Base-by-base conservation (phyloP, 1,140 invertebrate genomes). In the Drosophila repletoides region DNA sequence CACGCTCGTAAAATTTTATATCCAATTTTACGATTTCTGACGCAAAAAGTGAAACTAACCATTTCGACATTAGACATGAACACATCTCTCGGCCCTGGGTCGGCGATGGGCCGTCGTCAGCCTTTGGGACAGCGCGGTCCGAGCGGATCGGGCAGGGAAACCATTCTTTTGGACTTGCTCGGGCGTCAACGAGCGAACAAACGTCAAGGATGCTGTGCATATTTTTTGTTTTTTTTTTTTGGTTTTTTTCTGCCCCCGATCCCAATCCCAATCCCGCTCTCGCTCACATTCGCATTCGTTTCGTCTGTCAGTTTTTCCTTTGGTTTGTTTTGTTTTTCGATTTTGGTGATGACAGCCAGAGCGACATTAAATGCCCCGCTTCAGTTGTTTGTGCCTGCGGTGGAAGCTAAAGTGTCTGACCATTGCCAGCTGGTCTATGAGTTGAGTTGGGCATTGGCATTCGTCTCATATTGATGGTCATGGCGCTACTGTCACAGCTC, bases 1-100 rank as follows among this genome's bases (percentile, higher is more conserved):
- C 71, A 84, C 80, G 75, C 80, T 86, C 80, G 80, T 86, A 86
- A 86, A 86, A 86, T 86, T 86, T 86, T 86, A 86, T 86, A 86
- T 87, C 80, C 75, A 86, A 86, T 86, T 86, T 86, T 86, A 86
- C 80, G 80, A 86, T 86, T 86, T 86, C 75, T 86, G 76, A 86
- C 80, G 80, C 75, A 86, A 86, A 84, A 86, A 86, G 80, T 86
- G 80, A 86, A 86, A 86, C 80, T 86, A 86, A 86, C 80, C 80
- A 86, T 86, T 86, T 80, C 72, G 80, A 86, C 80, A 86, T 86
- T 86, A 86, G 80, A 86, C 80, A 86, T 86, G 80, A 86, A 86
- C 81, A 76, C 75, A 87, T 80, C 80, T 80, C 80, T 86, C 68
- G 71, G 41, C 66, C 53, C 61, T 59, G 51, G 36, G 71, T 31